These are phyloP conservation scores for Microtus californicus DNA, from an alignment of 2,797 vertebrate genomes.

Conservation along the genomic window DNA sequence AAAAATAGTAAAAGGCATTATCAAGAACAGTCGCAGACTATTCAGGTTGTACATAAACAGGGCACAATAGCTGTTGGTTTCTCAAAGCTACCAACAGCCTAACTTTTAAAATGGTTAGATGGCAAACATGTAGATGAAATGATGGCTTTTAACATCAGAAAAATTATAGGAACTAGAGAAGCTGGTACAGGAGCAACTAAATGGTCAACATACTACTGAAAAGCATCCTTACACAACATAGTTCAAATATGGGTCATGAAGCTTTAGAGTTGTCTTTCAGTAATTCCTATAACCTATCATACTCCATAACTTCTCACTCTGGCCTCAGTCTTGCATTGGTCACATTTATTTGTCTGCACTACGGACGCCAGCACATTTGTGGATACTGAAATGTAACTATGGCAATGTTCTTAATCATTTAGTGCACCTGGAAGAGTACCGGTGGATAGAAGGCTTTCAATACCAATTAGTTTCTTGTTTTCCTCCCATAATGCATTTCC, in stretches of 20 bases:
- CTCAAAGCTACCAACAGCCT: no score
- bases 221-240: background rate
- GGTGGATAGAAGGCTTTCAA: background rate
- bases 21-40: no score
- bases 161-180: no score
- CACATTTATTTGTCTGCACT: background rate
- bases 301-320: background rate
- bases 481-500: background rate
- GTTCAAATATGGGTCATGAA: background rate
- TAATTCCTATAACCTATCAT: background rate
- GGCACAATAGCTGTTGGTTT: no score
- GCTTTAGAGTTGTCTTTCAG: conserved; percentile 9
- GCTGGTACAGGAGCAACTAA: no score
- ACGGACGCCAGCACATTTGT: background rate
- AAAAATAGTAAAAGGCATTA: no score
- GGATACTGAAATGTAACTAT: background rate
- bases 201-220: background rate
- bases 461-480: conserved; percentile 11
- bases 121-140: no score
- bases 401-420: background rate
- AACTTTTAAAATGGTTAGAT: no score
- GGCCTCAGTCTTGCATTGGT: background rate
- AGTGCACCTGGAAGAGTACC: background rate
- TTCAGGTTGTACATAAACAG: no score
- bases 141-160: no score